Conservation (phyloP, 2,797 vertebrate species). For the Chaetodon trifasciatus region DNA sequence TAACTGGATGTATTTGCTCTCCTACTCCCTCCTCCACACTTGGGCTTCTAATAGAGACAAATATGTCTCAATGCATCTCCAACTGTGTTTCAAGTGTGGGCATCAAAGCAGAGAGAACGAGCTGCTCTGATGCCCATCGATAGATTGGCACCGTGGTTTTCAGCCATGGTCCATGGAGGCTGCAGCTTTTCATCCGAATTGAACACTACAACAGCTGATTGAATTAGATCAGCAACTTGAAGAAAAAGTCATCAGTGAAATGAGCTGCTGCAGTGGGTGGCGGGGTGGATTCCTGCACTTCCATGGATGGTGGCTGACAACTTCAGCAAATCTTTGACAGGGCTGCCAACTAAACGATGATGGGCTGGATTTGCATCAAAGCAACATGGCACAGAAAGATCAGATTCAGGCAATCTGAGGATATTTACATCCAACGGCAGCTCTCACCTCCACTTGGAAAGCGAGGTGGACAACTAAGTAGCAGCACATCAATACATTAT, state of each 20-base stretch:
- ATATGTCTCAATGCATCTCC: not conserved
- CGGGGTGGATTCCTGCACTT: not conserved
- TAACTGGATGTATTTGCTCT: conserved; percentile 1
- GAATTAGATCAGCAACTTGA: not conserved
- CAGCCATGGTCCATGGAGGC: not conserved
- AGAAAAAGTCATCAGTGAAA: not conserved
- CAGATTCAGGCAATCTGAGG: conserved; percentile 67
- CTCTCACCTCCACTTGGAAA: conserved; percentile 43
- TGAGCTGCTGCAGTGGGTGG: not conserved
- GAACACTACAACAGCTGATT: not conserved
- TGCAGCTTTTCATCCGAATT: not conserved
- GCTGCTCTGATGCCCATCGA: not conserved
- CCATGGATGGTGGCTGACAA: not conserved
- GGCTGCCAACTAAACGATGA: not conserved
- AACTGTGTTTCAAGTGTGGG: conserved; percentile 9
- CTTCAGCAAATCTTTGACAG: conserved; percentile 6
- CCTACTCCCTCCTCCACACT: not conserved
- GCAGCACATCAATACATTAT: conserved; percentile 79
- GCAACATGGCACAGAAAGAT: conserved; percentile 79
- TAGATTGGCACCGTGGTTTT: conserved; percentile 45
- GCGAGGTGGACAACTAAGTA: conserved; percentile 63
- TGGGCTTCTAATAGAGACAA: not conserved
- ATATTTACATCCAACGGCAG: conserved; percentile 71
- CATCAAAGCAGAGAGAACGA: conserved; percentile 14
- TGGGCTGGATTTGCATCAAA: conserved; percentile 32